phyloP scores from a whole-genome alignment of 2,797 vertebrate genomes.

The Nannoperca obscura region DNA sequence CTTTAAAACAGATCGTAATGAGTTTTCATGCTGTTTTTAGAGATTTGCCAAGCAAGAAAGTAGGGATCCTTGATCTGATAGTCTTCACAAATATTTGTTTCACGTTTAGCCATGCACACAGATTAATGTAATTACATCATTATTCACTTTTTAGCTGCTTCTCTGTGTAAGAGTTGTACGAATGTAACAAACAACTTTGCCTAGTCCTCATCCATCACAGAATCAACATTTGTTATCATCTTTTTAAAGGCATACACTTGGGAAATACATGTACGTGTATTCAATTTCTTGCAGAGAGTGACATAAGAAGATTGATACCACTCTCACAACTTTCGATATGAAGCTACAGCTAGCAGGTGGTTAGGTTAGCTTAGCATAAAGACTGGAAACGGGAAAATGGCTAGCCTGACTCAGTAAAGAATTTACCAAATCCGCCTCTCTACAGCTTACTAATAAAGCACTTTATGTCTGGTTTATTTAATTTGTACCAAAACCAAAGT shows the following conservation, averaged over 20 bases:
- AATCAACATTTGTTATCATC: neutral
- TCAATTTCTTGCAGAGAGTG: neutral
- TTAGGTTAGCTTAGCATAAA: conserved; percentile 16
- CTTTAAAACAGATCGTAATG: conserved; percentile 58
- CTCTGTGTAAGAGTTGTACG: neutral
- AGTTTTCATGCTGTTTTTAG: conserved; percentile 59
- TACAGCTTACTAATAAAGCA: neutral
- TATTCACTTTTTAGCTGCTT: conserved; percentile 24
- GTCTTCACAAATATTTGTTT: conserved; percentile 46
- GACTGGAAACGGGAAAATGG: neutral
- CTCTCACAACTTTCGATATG: neutral
- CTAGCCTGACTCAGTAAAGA: neutral
- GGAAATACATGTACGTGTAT: neutral
- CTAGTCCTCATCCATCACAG: neutral
- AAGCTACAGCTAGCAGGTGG: neutral
- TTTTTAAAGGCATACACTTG: neutral
- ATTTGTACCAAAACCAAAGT: neutral
- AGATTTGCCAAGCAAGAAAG: conserved; percentile 42
- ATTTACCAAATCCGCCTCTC: neutral
- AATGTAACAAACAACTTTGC: too few species aligned
- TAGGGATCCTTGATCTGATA: conserved; percentile 42
- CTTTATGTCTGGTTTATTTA: neutral
- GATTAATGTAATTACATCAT: conserved; percentile 29
- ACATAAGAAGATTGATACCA: neutral
- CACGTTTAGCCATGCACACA: conserved; percentile 6